Evolutionary conservation across 2,888 invertebrate species (phyloP), one percentile per base, ranked within the genome.

Genomic region (Trisateles emortualis): DNA sequence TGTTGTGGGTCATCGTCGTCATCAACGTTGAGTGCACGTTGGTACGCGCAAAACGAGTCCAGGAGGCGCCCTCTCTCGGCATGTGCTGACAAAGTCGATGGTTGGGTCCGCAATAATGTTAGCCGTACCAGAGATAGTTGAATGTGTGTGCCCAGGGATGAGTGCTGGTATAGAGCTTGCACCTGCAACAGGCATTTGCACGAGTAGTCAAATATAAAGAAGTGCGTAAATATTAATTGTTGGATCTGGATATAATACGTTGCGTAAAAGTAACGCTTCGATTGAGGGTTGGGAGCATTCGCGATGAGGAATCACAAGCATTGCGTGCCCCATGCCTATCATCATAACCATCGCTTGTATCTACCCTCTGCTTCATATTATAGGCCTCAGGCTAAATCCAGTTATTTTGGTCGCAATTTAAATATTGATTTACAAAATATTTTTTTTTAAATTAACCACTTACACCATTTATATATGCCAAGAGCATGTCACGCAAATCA

Each of bases 81-180:
- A 59, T 94, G 93, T 59, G 95, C 93, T 0, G 95, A 94, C 74
- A 96, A 86, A 49, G 93, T 88, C 0, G 79, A 43, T 0, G 96
- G 96, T 77, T 96, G 96, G 0, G 81, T 85, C 56, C 95, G 94
- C 86, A 96, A 94, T 42, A 97, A 86, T 67, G 96, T 96, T 65
- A 97, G 75, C 16, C 95, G 93, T 19, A 96, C 96, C 33, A 96
- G 84, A 0, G 95, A 95, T 46, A 97, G 83, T 63, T 96, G 95
- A 30, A 96, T 91, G 38, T 88, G 87, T 0, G 92, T 91, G 1
- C 96, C 96, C 43, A 96, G 86, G 22, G 96, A 96, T 0, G 95
- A 94, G 81, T 96, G 96, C 79, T 96, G 95, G 76, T 96, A 96
- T n/a, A 96, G 76, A 0, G 96, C 96, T 89, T 97, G 96, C 0